These are phyloP conservation scores for Platygyra sinensis DNA, from an alignment of 64 coral and sea anemone species.

Conservation along the genomic window DNA sequence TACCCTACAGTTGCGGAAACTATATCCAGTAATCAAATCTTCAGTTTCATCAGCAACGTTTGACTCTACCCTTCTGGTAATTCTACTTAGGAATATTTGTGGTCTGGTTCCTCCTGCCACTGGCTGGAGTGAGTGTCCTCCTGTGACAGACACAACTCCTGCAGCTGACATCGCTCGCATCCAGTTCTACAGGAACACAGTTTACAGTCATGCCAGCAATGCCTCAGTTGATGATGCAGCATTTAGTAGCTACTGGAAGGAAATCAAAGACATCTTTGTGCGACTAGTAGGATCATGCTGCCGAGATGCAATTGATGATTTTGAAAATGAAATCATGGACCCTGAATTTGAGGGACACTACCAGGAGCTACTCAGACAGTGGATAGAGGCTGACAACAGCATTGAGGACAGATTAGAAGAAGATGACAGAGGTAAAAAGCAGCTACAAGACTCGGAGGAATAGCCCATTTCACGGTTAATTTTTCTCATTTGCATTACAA, in stretches of 20 bases:
- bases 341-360: too few species aligned
- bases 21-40: background rate
- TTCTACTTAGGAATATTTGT: slow-evolving; percentile 1
- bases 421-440: too few species aligned
- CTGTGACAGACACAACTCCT: background rate
- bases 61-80: slow-evolving; percentile 1
- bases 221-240: slow-evolving; percentile 17
- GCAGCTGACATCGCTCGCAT: slow-evolving; percentile 9
- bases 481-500: too few species aligned
- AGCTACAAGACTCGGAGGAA: too few species aligned
- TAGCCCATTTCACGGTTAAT: too few species aligned
- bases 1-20: background rate
- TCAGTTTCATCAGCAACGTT: background rate
- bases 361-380: too few species aligned
- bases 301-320: too few species aligned
- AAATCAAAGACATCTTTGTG: background rate
- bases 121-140: background rate
- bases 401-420: too few species aligned
- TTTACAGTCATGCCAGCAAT: background rate
- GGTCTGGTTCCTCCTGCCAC: background rate
- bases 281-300: background rate
- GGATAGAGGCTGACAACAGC: too few species aligned
- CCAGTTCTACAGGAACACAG: slow-evolving; percentile 3
- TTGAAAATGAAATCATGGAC: too few species aligned
- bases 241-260: background rate